These are phyloP conservation scores for Hydractinia symbiolongicarpus DNA, from an alignment of 30 jellyfish, hydroid and myxozoan genomes.

Conservation along the genomic window DNA sequence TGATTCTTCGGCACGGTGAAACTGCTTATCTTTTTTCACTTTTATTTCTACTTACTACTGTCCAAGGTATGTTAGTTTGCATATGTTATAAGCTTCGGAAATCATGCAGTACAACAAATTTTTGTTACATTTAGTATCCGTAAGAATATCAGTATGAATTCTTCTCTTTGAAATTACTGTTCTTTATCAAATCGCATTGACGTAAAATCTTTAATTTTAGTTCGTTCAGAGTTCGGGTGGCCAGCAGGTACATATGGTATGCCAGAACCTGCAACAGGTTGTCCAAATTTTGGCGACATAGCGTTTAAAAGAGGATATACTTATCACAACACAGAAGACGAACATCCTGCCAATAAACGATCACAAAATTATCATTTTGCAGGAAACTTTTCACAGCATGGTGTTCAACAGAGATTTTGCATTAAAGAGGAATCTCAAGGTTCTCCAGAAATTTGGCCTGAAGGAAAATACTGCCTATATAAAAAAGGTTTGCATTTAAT, in stretches of 20 bases:
- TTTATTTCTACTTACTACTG: no score
- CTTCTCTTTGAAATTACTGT: background rate
- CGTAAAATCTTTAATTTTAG: constrained; percentile 6
- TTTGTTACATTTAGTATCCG: background rate
- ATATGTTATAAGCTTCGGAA: no score
- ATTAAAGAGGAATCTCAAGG: constrained; percentile 68
- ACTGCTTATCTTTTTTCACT: no score
- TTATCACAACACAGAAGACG: constrained; percentile 92
- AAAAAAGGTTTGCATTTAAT: constrained; percentile 62
- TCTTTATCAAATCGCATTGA: background rate
- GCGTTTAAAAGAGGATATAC: constrained; percentile 87
- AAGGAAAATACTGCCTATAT: constrained; percentile 90
- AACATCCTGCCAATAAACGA: constrained; percentile 87
- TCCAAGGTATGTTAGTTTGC: no score
- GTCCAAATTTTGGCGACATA: constrained; percentile 63
- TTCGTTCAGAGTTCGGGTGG: constrained; percentile 66
- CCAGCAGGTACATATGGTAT: constrained; percentile 97
- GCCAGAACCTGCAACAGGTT: constrained; percentile 93
- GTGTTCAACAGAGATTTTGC: constrained; percentile 93
- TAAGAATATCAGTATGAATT: background rate
- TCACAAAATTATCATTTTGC: constrained; percentile 94
- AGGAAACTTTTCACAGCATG: constrained; percentile 97
- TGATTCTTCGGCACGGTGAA: no score
- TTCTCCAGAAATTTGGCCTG: constrained; percentile 89
- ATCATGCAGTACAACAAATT: no score